These are phyloP conservation scores for Schizotus pectinicornis DNA, from an alignment of 2,888 invertebrate species.

Conservation along the genomic window DNA sequence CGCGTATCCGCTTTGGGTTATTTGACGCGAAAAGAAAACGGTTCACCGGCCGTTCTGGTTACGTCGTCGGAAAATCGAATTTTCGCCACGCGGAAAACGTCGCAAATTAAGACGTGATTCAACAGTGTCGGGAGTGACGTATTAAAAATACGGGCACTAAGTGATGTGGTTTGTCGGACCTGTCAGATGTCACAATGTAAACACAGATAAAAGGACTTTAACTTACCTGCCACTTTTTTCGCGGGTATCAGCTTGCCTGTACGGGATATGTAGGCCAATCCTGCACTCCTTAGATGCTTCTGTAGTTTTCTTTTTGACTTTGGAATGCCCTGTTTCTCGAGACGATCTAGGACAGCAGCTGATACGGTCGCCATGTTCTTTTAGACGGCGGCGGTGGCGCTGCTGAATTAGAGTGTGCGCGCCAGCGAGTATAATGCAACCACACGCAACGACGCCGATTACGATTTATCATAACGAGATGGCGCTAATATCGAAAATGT, in stretches of 20 bases:
- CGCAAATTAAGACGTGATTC: conserved; percentile 41
- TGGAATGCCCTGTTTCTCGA: conserved; percentile 55
- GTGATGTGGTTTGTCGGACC: conserved; percentile 39
- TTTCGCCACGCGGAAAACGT: conserved; percentile 28
- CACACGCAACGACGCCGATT: no score
- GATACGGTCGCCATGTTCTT: conserved; percentile 57
- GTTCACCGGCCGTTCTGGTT: background rate
- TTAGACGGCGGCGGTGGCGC: conserved; percentile 13
- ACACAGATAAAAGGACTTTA: conserved; percentile 40
- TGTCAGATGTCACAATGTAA: conserved; percentile 52
- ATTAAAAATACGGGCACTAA: conserved; percentile 37
- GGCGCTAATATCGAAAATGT: background rate
- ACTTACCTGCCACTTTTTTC: conserved; percentile 60
- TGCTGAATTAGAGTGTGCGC: background rate
- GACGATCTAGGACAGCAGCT: conserved; percentile 53
- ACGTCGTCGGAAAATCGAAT: conserved; percentile 14
- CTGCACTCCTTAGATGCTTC: conserved; percentile 59
- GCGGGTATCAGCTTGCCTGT: conserved; percentile 61
- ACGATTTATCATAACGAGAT: background rate
- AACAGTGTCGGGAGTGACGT: conserved; percentile 35
- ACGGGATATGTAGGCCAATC: conserved; percentile 60
- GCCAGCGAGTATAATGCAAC: background rate
- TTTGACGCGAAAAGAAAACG: background rate
- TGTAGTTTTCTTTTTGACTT: conserved; percentile 59
- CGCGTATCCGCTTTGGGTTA: conserved; percentile 2